Base-by-base conservation (phyloP, 1,140 invertebrate species). In the Meteorus sp. region DNA sequence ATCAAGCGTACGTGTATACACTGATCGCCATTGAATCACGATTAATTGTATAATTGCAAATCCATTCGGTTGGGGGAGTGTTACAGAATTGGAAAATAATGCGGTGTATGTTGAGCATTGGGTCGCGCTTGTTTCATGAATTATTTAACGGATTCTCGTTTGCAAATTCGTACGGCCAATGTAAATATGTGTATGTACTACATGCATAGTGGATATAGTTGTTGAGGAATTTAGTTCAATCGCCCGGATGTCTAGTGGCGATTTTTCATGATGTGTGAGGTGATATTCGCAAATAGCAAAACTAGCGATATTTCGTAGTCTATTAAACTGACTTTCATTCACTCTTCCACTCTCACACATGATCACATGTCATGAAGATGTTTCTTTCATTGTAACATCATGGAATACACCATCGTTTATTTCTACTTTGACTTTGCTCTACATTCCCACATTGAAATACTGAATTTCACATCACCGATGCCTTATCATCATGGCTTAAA, bases 401-500 rank as follows among this genome's bases (percentile, higher is more conserved):
- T n/a, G n/a, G n/a, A n/a, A n/a, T n/a, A n/a, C n/a, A n/a, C n/a
- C n/a, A n/a, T n/a, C n/a, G n/a, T n/a, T n/a, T n/a, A n/a, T n/a
- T n/a, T n/a, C n/a, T n/a, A n/a, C n/a, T n/a, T 33, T 31, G 20
- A 1, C 15, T 17, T 15, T 17, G 11, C 29, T 35, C 48, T 51
- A 15, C 4, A 50, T n/a, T n/a, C n/a, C n/a, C n/a, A n/a, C n/a
- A n/a, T n/a, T n/a, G n/a, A n/a, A n/a, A n/a, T 29, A 45, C 2
- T 19, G 15, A 9, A 27, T 31, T 35, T 20, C 31, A 20, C n/a
- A 20, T 2, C 20, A 8, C 41, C 19, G 11, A 11, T 15, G 13
- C 17, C 45, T 59, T 59, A 54, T 59, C 57, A 54, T 27, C 50
- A 31, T 58, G 61, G 52, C 47, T 60, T 60, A 48, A 66, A 72